These are phyloP conservation scores for Zapornia atra DNA, from an alignment of 2,113 vertebrate genomes.

Conservation along the genomic window DNA sequence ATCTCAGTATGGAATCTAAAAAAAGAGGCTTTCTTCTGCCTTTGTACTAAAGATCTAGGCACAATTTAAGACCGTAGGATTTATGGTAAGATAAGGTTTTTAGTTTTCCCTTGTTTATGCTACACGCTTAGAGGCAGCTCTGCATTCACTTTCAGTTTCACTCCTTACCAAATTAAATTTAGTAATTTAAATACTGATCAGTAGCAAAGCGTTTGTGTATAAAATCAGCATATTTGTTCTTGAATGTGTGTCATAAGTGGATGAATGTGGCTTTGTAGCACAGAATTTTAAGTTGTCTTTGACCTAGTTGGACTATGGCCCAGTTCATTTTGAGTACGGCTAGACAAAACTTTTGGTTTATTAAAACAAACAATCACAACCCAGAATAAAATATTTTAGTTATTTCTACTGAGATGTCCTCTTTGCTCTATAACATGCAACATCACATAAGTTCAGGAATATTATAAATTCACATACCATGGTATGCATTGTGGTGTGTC, in stretches of 20 bases:
- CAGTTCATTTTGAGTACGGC: not conserved
- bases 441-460: not conserved
- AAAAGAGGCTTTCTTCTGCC: not conserved
- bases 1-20: not conserved
- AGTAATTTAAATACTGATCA: not conserved
- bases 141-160: not conserved
- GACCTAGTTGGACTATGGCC: not conserved
- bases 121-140: not conserved
- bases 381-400: not conserved
- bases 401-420: not conserved
- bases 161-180: not conserved
- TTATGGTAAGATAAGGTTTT: not conserved
- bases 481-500: not conserved
- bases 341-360: slow-evolving; percentile 16
- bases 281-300: not conserved
- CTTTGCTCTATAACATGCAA: not conserved
- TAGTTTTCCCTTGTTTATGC: not conserved
- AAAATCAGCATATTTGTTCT: not conserved
- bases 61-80: not conserved
- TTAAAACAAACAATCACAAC: not conserved
- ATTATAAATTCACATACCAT: not conserved
- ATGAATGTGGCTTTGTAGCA: not conserved
- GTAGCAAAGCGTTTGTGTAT: not conserved
- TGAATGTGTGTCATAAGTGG: not conserved
- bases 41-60: not conserved